A percentile compares a stretch with the other conserved stretches of the same genome.
Evolutionary conservation across 2,888 invertebrate genomes (phyloP).

Genomic region (Agelastica alni): DNA sequence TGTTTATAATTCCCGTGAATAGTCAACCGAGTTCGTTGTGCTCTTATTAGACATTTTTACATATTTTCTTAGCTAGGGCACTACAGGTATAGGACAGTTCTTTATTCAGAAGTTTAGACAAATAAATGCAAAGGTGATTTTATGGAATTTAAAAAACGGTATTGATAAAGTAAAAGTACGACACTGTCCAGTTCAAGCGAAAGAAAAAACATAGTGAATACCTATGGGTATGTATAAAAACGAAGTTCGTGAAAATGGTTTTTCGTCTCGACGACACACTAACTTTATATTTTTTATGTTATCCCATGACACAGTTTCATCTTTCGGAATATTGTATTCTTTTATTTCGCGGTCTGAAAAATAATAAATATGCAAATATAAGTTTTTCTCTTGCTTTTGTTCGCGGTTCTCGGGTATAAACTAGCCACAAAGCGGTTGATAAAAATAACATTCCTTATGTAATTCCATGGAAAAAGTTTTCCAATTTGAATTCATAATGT

Average conservation of each 20-base stretch:
- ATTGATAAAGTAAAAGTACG: no score
- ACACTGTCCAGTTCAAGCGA: slow-evolving; percentile 14
- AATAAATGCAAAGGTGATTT: no score
- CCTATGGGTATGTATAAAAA: slow-evolving; percentile 10
- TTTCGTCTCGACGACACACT: slow-evolving; percentile 21
- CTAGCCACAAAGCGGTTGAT: slow-evolving; percentile 33
- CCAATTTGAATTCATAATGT: slow-evolving; percentile 35
- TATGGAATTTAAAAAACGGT: no score
- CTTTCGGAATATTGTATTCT: slow-evolving; percentile 30
- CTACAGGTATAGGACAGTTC: no score
- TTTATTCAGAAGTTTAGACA: no score
- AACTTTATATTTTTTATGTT: slow-evolving; percentile 28
- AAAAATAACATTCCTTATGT: slow-evolving; percentile 33
- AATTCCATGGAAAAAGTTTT: slow-evolving; percentile 30
- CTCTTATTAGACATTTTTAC: no score
- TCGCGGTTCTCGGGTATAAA: slow-evolving; percentile 23
- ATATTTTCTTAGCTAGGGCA: no score
- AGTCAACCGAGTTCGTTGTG: no score
- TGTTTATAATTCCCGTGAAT: no score
- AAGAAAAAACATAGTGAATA: slow-evolving; percentile 11
- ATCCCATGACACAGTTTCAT: slow-evolving; percentile 31
- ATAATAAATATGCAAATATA: slow-evolving; percentile 30
- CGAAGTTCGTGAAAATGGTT: slow-evolving; percentile 20
- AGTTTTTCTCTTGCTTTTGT: slow-evolving; percentile 25
- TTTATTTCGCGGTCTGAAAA: slow-evolving; percentile 27